A percentile compares a stretch with the other conserved stretches of the same genome.
Evolutionary conservation across 53 echinoderm and acorn worm species (phyloP).

Genomic region (Echinometra lucunter): DNA sequence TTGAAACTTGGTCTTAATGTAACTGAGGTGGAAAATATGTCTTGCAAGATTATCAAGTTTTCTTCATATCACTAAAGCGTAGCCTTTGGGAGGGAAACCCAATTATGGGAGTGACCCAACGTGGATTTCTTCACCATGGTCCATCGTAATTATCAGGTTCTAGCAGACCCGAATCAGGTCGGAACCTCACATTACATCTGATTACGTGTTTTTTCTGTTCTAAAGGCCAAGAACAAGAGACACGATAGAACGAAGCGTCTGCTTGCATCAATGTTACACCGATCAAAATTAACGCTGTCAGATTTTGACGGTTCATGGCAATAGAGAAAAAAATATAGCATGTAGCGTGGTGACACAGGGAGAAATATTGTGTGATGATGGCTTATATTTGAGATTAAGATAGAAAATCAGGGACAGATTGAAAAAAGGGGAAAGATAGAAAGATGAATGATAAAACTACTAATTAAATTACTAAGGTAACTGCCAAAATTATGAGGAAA

Average conservation of each 20-base stretch:
- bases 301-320: slow-evolving; percentile 53
- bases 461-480: neutral
- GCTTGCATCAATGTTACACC: slow-evolving; percentile 24
- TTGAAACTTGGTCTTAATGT: neutral
- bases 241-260: slow-evolving; percentile 8
- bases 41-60: neutral
- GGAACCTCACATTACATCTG: slow-evolving; percentile 48
- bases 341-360: neutral
- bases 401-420: no score
- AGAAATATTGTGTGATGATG: neutral
- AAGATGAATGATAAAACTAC: neutral
- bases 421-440: neutral
- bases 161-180: slow-evolving; percentile 38
- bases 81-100: slow-evolving; percentile 17
- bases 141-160: slow-evolving; percentile 41
- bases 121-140: neutral
- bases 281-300: slow-evolving; percentile 50
- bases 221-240: slow-evolving; percentile 30
- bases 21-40: neutral
- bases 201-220: slow-evolving; percentile 26
- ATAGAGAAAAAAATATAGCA: neutral
- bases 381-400: neutral
- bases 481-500: neutral
- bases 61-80: neutral
- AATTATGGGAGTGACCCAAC: slow-evolving; percentile 38